Evolutionary conservation across 2,888 invertebrate genomes (phyloP), one percentile per base, ranked within the genome.

Genomic region (Andrena flavipes): DNA sequence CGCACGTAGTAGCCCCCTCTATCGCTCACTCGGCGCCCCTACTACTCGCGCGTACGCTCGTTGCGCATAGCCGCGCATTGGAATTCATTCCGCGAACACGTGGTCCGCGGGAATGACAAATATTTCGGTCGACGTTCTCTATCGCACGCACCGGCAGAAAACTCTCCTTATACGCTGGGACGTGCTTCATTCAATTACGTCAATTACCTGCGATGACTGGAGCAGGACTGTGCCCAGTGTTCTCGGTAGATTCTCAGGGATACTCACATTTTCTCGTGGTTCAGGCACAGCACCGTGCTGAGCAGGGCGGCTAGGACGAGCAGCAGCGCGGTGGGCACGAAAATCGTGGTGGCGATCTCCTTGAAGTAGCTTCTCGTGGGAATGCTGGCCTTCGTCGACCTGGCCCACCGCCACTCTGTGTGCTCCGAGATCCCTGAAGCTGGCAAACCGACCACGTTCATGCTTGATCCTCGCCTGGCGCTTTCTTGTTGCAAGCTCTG

Each of bases 211-310:
- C 42, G 42, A 42, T 42, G 13, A 20, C 13, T 4, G n/a, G 2
- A 10, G 5, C 67, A 13, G 30, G 13, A 23, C 51, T n/a, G 51
- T 33, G 20, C 2, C 23, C 10, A 29, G 49, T 0, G n/a, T 5
- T 5, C 20, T 3, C 0, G 10, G 13, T 7, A 7, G 6, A n/a
- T 49, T 10, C 49, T 26, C 16, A 0, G 48, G 0, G 3, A 26
- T 29, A 96, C 97, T 97, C 94, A 97, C 97, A 97, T 95, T 91
- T 96, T 96, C 85, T 96, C 96, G 90, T 97, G 96, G 87, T 97
- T 96, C 86, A 97, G 96, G 93, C 97, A 97, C 13, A 97, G 94
- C 0, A 97, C 96, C 2, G 96, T 95, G 0, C 97, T 96, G 2
- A 97, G 92, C 7, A 97, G 94, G 2, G 96, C 95, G 1, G 96